These are phyloP conservation scores for Rhaphigaster nebulosa DNA, from an alignment of 2,888 invertebrate genomes.

Conservation along the genomic window DNA sequence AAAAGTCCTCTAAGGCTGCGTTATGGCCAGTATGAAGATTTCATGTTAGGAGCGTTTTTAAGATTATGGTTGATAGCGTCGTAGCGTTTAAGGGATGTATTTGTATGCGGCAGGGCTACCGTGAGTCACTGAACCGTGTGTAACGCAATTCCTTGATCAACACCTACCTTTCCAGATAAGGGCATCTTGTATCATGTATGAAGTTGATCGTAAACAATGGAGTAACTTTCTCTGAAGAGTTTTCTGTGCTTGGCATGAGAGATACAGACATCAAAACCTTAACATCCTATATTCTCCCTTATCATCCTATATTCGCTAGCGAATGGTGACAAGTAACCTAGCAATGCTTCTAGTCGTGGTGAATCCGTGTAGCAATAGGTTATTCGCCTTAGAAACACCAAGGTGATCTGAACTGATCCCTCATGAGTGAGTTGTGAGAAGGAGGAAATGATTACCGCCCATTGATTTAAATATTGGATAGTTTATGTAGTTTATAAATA, in stretches of 20 bases:
- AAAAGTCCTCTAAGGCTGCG: neutral
- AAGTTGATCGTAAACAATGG: neutral
- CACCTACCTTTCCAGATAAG: constrained; percentile 12
- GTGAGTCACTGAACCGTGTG: neutral
- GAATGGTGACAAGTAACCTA: no score
- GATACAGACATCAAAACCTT: neutral
- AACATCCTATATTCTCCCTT: no score
- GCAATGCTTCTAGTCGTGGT: no score
- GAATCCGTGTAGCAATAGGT: no score
- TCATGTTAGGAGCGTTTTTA: neutral
- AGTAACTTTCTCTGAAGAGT: neutral
- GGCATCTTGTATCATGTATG: neutral
- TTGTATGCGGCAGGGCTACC: neutral
- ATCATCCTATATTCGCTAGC: no score
- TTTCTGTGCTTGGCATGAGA: neutral
- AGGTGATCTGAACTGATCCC: no score
- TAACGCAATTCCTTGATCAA: constrained; percentile 1
- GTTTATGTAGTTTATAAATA: no score
- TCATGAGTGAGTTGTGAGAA: no score
- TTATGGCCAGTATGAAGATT: constrained; percentile 35
- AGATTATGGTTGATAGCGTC: constrained; percentile 10
- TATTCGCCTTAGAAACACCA: no score
- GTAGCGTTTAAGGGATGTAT: constrained; percentile 27
- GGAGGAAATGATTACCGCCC: no score
- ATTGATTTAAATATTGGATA: no score